Evolutionary conservation across 2,113 vertebrate species (phyloP).

Genomic region (Tragulus kanchil): DNA sequence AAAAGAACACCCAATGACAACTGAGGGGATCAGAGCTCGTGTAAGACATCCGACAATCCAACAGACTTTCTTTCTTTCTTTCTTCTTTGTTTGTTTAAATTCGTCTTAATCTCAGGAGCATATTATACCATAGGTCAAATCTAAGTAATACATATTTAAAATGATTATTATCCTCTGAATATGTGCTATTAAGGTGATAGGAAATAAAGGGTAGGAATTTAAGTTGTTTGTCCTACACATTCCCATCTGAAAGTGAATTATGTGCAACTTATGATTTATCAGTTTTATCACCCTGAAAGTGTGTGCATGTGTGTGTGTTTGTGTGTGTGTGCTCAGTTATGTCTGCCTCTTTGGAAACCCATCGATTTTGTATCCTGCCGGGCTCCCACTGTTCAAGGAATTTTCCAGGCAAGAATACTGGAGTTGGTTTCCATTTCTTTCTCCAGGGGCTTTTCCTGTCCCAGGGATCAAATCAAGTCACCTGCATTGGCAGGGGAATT

Average conservation of each 20-base stretch:
- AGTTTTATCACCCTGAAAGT: neutral
- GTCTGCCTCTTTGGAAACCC: neutral
- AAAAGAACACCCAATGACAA: neutral
- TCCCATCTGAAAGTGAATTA: neutral
- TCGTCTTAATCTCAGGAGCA: neutral
- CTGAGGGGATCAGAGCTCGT: neutral
- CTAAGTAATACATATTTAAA: neutral
- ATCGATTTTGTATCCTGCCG: neutral
- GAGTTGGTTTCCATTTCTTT: neutral
- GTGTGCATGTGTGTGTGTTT: neutral
- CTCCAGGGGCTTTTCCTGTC: neutral
- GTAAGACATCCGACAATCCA: neutral
- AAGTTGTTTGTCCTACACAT: neutral
- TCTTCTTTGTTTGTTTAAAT: no score
- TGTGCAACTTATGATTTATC: neutral
- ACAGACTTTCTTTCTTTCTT: neutral
- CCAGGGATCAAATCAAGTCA: neutral
- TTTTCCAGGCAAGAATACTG: neutral
- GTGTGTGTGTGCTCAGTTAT: neutral
- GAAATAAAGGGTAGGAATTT: neutral
- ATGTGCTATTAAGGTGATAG: neutral
- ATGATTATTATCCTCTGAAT: neutral
- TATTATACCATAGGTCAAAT: neutral
- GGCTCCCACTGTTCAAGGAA: neutral
- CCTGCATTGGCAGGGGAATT: neutral